Percentiles rank a stretch among this genome's conserved stretches.
These are phyloP conservation scores for Rhinatrema bivittatum DNA, from an alignment of 2,797 vertebrate genomes.

Conservation along the genomic window DNA sequence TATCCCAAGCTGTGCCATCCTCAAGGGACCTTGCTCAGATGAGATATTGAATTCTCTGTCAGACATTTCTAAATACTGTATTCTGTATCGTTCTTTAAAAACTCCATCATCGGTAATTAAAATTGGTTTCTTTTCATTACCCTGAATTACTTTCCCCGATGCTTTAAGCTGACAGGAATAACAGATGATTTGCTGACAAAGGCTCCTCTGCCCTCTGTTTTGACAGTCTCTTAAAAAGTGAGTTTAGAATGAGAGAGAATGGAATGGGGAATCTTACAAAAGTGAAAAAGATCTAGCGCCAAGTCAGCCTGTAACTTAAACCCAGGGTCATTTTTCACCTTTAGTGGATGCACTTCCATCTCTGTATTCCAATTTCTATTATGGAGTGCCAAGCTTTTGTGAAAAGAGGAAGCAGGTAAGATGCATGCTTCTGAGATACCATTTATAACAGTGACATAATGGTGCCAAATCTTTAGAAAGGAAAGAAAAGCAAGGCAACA, in stretches of 20 bases:
- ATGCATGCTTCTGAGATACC: conserved; percentile 26
- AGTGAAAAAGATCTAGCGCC: not conserved
- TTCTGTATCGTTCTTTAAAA: conserved; percentile 5
- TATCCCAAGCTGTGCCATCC: conserved; percentile 5
- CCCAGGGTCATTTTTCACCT: not conserved
- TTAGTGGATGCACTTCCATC: not conserved
- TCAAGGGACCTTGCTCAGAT: not conserved
- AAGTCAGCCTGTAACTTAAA: not conserved
- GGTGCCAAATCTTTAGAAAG: conserved; percentile 25
- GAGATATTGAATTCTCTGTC: not conserved
- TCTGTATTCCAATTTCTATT: not conserved
- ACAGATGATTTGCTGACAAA: conserved; percentile 20
- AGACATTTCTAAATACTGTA: conserved; percentile 5
- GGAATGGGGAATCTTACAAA: not conserved
- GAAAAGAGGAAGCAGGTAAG: conserved; percentile 12
- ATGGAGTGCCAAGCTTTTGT: not conserved
- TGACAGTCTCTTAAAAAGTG: not conserved
- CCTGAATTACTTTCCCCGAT: conserved; percentile 10
- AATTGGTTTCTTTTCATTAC: conserved; percentile 25
- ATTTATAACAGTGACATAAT: conserved; percentile 41
- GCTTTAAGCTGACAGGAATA: conserved; percentile 8
- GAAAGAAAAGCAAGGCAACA: conserved; percentile 16
- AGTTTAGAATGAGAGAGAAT: too few relatives aligned
- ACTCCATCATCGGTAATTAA: conserved; percentile 11
- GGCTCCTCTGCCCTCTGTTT: conserved; percentile 4